Base-by-base conservation (phyloP, 2,113 vertebrate species). In the Nycticebus coucang region DNA sequence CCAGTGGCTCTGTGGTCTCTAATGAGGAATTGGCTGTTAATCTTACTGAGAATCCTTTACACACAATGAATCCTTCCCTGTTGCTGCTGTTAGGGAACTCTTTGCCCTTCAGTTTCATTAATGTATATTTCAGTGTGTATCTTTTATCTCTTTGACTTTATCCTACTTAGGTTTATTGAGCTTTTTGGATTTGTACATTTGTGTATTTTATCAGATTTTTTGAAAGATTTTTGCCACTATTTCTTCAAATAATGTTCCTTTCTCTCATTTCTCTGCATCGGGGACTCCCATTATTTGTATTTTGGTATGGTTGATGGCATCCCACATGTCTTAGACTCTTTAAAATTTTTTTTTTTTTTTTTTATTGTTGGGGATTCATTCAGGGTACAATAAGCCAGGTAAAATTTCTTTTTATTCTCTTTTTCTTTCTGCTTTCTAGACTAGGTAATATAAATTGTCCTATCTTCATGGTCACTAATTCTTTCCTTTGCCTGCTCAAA, bases 181-280 rank as follows among this genome's bases (percentile, higher is more conserved):
- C 26, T 75, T 86, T 64, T 91, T 95, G 33, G 26, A 37, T 80
- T 28, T 91, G 21, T 91, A 55, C n/a, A 22, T 91, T 72, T 91
- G 22, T 95, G 37, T 77, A n/a, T 88, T 88, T 69, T 30, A 24
- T 71, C 80, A 79, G 18, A n/a, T 90, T 78, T 78, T 78, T 28
- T 9, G 35, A 57, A 72, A 72, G n/a, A 72, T 79, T 69, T 80
- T 35, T 79, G 62, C 81, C 81, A 80, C 78, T 60, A 37, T 91
- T 71, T 72, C 74, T 86, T 95, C 66, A 62, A 22, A 55, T n/a
- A 78, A 86, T 71, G 7, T 53, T 53, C 41, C 64, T 37, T 19
- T 57, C 66, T 94, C 41, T 28, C 37, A 77, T 35, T 94, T 91
- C 81, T 91, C 17, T 45, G 13, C 26, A 53, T 79, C 22, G 53